Conservation (phyloP, 2,888 invertebrate genomes). For the Anticlea derivata region DNA sequence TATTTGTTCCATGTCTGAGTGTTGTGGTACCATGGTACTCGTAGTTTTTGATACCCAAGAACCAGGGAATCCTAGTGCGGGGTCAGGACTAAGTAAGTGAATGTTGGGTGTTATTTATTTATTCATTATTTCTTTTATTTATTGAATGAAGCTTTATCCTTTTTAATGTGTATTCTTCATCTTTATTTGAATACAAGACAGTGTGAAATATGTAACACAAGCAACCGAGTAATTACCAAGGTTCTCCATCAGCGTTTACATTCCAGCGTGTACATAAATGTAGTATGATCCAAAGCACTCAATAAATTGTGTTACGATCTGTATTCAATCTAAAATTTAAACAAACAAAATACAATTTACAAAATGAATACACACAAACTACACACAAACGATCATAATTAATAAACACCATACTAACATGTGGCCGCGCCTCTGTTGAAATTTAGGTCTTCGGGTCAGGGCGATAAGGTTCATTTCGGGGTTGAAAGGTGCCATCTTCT, state of each 20-base stretch:
- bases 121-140: too few relatives aligned
- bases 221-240: neutral
- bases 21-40: too few relatives aligned
- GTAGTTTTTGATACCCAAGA: too few relatives aligned
- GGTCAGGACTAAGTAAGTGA: too few relatives aligned
- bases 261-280: neutral
- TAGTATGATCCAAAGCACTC: constrained; percentile 10
- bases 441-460: neutral
- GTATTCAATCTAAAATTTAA: constrained; percentile 9
- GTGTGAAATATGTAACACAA: neutral
- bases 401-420: constrained; percentile 33
- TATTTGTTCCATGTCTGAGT: too few relatives aligned
- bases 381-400: constrained; percentile 37
- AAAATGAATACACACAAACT: constrained; percentile 36
- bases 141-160: too few relatives aligned
- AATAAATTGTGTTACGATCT: neutral
- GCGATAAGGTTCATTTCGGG: constrained; percentile 9
- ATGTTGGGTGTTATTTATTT: too few relatives aligned
- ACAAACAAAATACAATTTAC: constrained; percentile 16
- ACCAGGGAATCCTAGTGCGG: too few relatives aligned
- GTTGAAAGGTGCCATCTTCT: neutral
- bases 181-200: too few relatives aligned
- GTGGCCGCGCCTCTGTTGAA: neutral
- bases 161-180: too few relatives aligned
- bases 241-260: neutral